Evolutionary conservation across 2,888 invertebrate genomes (phyloP), one percentile per base, ranked within the genome.

Genomic region (Globia sparganii): DNA sequence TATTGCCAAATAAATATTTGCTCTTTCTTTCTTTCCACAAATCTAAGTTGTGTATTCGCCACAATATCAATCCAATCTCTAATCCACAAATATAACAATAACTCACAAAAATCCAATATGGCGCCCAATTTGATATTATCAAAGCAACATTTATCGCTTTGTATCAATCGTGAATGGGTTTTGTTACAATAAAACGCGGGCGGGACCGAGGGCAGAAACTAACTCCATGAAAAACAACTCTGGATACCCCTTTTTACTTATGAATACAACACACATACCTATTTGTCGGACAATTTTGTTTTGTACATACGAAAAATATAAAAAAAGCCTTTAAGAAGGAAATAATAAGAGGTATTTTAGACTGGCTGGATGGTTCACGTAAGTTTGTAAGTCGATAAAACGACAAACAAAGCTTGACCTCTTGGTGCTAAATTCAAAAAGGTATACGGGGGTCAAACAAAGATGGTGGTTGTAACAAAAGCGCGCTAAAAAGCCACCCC

Each of bases 401-500:
- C 76, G 90, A 85, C 95, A 90, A 92, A 80, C 86, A 59, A 89
- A 88, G 67, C 62, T 65, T 81, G 91, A 91, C n/a, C 93, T 82
- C 58, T 75, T 37, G 64, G 53, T 69, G 49, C 68, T 79, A 59
- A 58, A 71, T 40, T 56, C 71, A 75, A 75, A 83, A 81, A 84
- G 87, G 88, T 86, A 78, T 82, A 77, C 80, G 90, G 66, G 86
- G 94, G 78, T 93, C 94, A 83, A n/a, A 18, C 40, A 89, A 88
- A 72, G 82, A 67, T 93, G 94, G 95, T 53, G 75, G 80, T 43
- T 6, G 77, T 87, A 90, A 95, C 94, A 95, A 95, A 94, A 95
- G 94, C 94, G 88, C 84, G 89, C 91, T 91, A 95, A 95, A 95
- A 95, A 94, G 94, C 95, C 93, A 94, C 94, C 95, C 95, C 91